Percentiles rank a stretch among this genome's conserved stretches.
These are phyloP conservation scores for Dysidea cf. avara DNA, from an alignment of 37 sponge, comb jelly and placozoan genomes.

Conservation along the genomic window DNA sequence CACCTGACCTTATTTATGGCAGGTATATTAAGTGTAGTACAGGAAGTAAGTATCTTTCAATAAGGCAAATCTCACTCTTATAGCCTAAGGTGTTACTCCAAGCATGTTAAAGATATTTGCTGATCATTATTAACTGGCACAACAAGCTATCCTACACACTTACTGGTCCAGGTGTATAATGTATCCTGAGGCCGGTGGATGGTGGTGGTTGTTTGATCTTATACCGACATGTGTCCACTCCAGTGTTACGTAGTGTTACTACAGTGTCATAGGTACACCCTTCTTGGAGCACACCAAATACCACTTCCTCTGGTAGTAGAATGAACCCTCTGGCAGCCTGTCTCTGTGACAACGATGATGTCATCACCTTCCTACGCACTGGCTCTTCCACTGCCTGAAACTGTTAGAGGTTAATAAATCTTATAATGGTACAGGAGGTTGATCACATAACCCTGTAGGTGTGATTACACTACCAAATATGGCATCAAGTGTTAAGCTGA, in stretches of 20 bases:
- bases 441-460: background rate
- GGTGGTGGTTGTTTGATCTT: constrained; percentile 90
- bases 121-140: background rate
- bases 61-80: no score
- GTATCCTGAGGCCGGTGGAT: constrained; percentile 73
- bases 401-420: constrained; percentile 24
- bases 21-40: background rate
- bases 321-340: constrained; percentile 64
- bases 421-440: background rate
- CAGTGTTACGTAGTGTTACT: constrained; percentile 71
- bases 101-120: background rate
- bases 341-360: constrained; percentile 43
- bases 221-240: constrained; percentile 76
- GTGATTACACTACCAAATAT: no score
- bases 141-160: constrained; percentile 16
- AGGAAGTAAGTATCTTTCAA: no score
- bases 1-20: background rate
- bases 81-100: background rate
- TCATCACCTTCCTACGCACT: constrained; percentile 72
- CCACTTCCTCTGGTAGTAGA: constrained; percentile 63
- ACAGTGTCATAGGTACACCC: constrained; percentile 68
- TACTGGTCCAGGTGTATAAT: constrained; percentile 79
- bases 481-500: no score
- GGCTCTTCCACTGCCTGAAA: constrained; percentile 60
- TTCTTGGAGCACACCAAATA: constrained; percentile 83